Conservation (phyloP, 2,113 vertebrate genomes). For the Electrona antarctica region DNA sequence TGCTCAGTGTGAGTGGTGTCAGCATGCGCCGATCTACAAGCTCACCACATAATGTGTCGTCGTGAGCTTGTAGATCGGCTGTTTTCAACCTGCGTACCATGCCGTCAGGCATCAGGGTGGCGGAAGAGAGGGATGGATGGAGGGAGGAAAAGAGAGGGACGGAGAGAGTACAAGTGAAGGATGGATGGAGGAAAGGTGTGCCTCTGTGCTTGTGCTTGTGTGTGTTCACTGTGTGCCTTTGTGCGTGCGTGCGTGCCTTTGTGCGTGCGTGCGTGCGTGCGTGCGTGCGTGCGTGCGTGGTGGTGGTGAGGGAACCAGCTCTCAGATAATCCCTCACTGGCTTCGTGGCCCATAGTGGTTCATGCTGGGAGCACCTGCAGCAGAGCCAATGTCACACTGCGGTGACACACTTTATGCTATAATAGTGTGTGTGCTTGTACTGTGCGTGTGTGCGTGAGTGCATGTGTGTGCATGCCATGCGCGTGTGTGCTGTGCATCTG, state of each 20-base stretch:
- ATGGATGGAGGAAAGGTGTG: constrained; percentile 3
- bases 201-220: background rate
- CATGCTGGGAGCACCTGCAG: constrained; percentile 69
- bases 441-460: constrained; percentile 19
- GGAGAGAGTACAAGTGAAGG: constrained; percentile 29
- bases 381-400: constrained; percentile 59
- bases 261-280: background rate
- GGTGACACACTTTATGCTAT: constrained; percentile 55
- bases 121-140: constrained; percentile 57
- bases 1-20: no score
- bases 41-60: no score
- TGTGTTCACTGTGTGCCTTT: constrained; percentile 9
- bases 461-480: constrained; percentile 2
- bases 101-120: no score
- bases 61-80: no score
- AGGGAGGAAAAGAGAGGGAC: constrained; percentile 48
- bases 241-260: constrained; percentile 21
- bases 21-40: no score
- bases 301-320: constrained; percentile 44
- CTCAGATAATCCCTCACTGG: constrained; percentile 57
- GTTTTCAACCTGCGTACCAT: no score
- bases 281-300: background rate
- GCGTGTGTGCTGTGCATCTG: no score
- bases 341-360: constrained; percentile 51
- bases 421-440: constrained; percentile 41